Base-by-base conservation (phyloP, 2,113 vertebrate species). In the Tragelaphus strepsiceros region DNA sequence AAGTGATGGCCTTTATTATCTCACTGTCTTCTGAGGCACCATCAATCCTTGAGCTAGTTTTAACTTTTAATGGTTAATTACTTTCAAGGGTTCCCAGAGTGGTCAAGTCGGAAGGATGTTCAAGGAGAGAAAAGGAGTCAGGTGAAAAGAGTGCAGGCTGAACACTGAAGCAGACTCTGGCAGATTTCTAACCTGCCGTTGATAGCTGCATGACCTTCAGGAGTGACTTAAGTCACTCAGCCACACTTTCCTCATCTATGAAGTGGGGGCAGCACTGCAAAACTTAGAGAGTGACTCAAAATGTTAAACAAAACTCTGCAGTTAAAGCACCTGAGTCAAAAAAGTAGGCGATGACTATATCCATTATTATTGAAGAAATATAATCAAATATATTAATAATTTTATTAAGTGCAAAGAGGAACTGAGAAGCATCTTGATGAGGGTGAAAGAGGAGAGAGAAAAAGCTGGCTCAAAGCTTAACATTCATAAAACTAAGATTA, bases 21-120 rank as follows among this genome's bases (percentile, higher is more conserved):
- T 78, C 35, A 35, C 11, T 13, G 78, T 93, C 92, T n/a, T 93
- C 35, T 89, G 83, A 71, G 26, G 93, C 22, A 35, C 53, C 21
- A 67, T 86, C 71, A 74, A 35, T 85, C 82, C 77, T 85, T 80
- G 46, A 81, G 53, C 93, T 95, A n/a, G 54, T 67, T 77, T 94
- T 92, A 88, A 67, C n/a, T 91, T 96, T 92, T 77, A 92, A 77
- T 93, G 89, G 5, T 26, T 94, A 30, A 78, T 87, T 91, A 67
- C 49, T 93, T 84, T 49, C 78, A 35, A 77, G 32, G 13, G 24
- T 96, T 97, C 78, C 32, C 71, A 32, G 86, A 85, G 19, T 62
- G 32, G 28, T 85, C 24, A 90, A 28, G 43, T 82, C 32, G 28
- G 46, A 96, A 82, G 82, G 85, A 74, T 90, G 11, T 84, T 94